Percentiles rank a stretch among this genome's conserved stretches.
Evolutionary conservation across 2,113 vertebrate species (phyloP).

Genomic region (Pterocles burchelli): DNA sequence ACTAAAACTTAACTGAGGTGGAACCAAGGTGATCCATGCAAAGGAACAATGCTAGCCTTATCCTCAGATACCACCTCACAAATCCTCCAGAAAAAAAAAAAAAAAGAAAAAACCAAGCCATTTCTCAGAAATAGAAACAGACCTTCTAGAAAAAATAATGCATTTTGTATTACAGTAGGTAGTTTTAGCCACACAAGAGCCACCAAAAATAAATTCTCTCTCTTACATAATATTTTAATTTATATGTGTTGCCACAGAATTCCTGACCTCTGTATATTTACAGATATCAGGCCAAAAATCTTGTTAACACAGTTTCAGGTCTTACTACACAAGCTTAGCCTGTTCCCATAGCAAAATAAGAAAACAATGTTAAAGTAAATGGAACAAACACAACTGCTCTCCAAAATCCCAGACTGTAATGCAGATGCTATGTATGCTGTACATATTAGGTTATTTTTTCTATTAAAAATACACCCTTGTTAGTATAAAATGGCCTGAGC

Average conservation of each 20-base stretch:
- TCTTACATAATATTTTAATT: conserved; percentile 14
- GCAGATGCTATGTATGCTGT: neutral
- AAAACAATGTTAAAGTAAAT: neutral
- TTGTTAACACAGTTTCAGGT: neutral
- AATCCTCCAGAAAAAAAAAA: neutral
- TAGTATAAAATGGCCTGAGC: neutral
- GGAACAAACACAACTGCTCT: neutral
- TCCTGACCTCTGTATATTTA: conserved; percentile 17
- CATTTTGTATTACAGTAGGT: neutral
- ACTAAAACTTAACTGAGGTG: neutral
- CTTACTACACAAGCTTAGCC: conserved; percentile 5
- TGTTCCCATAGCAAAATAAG: neutral
- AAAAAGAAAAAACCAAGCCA: neutral
- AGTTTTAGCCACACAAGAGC: neutral
- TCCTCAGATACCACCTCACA: neutral
- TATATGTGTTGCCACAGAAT: neutral
- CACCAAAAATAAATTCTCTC: neutral
- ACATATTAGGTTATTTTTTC: neutral
- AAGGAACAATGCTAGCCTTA: neutral
- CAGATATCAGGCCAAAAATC: neutral
- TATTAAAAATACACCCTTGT: neutral
- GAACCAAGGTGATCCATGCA: neutral
- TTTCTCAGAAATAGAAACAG: neutral
- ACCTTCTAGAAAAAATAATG: neutral
- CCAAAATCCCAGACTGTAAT: neutral